These are phyloP conservation scores for Lobophora halterata DNA, from an alignment of 2,888 invertebrate species.

Conservation along the genomic window DNA sequence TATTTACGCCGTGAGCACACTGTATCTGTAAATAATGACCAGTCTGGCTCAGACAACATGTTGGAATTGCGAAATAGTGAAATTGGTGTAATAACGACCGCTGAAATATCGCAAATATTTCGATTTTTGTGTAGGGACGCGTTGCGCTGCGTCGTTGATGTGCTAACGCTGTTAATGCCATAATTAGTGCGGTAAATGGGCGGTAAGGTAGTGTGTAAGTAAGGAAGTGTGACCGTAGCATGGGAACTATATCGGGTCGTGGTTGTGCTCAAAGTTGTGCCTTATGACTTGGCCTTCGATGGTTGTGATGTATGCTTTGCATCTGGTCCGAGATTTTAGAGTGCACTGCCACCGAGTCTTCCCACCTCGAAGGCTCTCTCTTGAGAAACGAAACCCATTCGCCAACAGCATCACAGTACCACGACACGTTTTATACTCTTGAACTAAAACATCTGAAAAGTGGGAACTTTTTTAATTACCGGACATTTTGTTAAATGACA, in stretches of 20 bases:
- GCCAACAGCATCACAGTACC: slow-evolving; percentile 37
- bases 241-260: slow-evolving; percentile 9
- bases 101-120: too few relatives aligned
- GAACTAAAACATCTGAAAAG: slow-evolving; percentile 28
- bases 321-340: slow-evolving; percentile 29
- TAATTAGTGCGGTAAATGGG: too few relatives aligned
- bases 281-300: slow-evolving; percentile 26
- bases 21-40: too few relatives aligned
- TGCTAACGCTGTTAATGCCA: too few relatives aligned
- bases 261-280: slow-evolving; percentile 33
- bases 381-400: slow-evolving; percentile 42
- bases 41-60: too few relatives aligned
- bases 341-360: slow-evolving; percentile 38
- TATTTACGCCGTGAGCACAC: too few relatives aligned
- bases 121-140: too few relatives aligned
- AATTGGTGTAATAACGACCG: too few relatives aligned
- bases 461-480: background rate
- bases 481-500: background rate
- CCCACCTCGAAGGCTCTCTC: slow-evolving; percentile 28
- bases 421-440: slow-evolving; percentile 30
- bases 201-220: too few relatives aligned
- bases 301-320: slow-evolving; percentile 40
- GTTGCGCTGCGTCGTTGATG: too few relatives aligned
- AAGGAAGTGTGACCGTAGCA: too few relatives aligned
- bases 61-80: too few relatives aligned